Percentiles rank a stretch among this genome's conserved stretches.
These are phyloP conservation scores for Spea multiplicata DNA, from an alignment of 2,113 vertebrate species.

Conservation along the genomic window DNA sequence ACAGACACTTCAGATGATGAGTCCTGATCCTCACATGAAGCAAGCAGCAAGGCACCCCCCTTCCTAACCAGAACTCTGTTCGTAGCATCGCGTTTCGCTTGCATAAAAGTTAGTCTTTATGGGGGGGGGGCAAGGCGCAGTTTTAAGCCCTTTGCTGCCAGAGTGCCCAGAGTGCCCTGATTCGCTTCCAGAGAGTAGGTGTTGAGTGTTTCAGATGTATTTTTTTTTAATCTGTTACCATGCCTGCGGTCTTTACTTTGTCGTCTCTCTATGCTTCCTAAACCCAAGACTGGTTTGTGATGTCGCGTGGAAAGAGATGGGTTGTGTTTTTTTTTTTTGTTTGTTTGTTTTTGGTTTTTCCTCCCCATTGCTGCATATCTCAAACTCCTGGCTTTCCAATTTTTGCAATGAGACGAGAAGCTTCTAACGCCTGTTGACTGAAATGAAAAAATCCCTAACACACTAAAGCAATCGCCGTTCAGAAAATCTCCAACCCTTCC, in stretches of 20 bases:
- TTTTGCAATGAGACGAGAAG: conserved; percentile 68
- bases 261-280: conserved; percentile 76
- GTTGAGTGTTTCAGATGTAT: conserved; percentile 74
- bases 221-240: background rate
- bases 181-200: conserved; percentile 7
- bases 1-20: conserved; percentile 93
- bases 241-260: conserved; percentile 57
- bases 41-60: background rate
- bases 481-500: conserved; percentile 73
- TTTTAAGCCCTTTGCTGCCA: conserved; percentile 49
- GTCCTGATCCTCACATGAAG: conserved; percentile 74
- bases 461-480: conserved; percentile 78
- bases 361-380: background rate
- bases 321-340: background rate
- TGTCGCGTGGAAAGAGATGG: background rate
- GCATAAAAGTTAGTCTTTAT: conserved; percentile 67
- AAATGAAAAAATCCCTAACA: conserved; percentile 18
- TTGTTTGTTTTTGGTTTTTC: conserved; percentile 1
- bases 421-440: conserved; percentile 68
- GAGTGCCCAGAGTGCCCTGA: background rate
- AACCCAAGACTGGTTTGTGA: conserved; percentile 68
- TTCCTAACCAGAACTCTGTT: conserved; percentile 65
- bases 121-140: conserved; percentile 43
- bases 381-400: conserved; percentile 59
- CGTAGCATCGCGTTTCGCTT: conserved; percentile 60